Evolutionary conservation across 2,113 vertebrate species (phyloP).

Genomic region (Gavia stellata): DNA sequence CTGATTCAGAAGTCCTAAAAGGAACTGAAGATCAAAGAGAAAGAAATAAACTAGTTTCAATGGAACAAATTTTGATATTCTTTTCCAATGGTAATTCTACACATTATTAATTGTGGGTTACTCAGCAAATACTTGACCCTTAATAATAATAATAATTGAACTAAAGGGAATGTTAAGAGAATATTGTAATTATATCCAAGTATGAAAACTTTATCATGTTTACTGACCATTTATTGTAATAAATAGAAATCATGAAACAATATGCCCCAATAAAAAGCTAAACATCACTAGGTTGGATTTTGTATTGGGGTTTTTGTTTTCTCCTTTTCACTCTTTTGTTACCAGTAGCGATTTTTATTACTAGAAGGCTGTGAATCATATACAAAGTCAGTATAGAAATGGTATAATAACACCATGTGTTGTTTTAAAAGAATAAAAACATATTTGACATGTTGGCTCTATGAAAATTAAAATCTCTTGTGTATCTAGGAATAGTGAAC

Average conservation of each 20-base stretch:
- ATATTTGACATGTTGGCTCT: not conserved
- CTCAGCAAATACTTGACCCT: not conserved
- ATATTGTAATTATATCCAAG: conserved; percentile 16
- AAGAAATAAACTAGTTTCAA: not conserved
- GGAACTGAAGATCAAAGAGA: not conserved
- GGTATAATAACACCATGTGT: not conserved
- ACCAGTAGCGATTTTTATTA: not conserved
- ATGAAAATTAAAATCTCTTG: not conserved
- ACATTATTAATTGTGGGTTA: conserved; percentile 4
- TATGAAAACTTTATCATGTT: conserved; percentile 25
- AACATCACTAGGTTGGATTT: not conserved
- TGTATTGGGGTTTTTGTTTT: not conserved
- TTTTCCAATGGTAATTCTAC: not conserved
- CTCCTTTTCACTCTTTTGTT: not conserved
- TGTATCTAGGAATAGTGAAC: not conserved
- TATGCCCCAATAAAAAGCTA: not conserved
- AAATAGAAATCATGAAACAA: not conserved
- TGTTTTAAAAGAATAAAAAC: not conserved
- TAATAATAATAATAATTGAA: not conserved
- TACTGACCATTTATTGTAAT: not conserved
- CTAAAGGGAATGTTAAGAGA: conserved; percentile 17
- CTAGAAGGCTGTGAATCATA: not conserved
- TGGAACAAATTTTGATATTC: not conserved
- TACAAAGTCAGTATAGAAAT: not conserved
- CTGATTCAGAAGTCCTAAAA: not conserved